Conservation (phyloP, 2,888 invertebrate species). For the Elysia crispata region DNA sequence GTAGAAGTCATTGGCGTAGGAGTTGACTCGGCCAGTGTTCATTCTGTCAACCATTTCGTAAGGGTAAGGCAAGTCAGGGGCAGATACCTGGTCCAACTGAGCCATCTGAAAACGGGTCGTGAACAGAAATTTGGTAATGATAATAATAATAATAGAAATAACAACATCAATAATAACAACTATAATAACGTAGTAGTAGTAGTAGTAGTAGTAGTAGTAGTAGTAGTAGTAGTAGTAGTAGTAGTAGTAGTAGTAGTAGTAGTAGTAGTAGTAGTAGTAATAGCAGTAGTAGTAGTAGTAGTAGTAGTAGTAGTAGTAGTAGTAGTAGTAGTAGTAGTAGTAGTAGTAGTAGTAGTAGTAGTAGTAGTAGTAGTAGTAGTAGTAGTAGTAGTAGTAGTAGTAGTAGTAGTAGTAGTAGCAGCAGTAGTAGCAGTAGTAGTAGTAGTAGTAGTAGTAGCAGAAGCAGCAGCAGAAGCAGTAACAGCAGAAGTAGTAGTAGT, state of each 20-base stretch:
- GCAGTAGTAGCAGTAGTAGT: too few species aligned
- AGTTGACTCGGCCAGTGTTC: slow-evolving; percentile 17
- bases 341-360: background rate
- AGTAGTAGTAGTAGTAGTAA: background rate
- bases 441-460: background rate
- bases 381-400: too few species aligned
- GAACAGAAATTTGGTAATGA: background rate
- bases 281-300: background rate
- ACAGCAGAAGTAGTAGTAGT: too few species aligned
- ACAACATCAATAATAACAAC: too few species aligned
- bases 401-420: too few species aligned
- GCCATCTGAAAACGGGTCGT: slow-evolving; percentile 23
- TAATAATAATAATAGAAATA: too few species aligned
- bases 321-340: background rate
- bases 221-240: too few species aligned
- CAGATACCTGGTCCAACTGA: slow-evolving; percentile 32
- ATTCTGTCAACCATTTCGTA: slow-evolving; percentile 25
- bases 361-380: background rate
- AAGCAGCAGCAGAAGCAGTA: too few species aligned
- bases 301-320: background rate
- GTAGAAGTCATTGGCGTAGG: background rate
- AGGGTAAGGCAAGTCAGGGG: slow-evolving; percentile 16
- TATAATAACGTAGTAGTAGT: too few species aligned
- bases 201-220: too few species aligned
- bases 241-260: background rate